Conservation (phyloP, 2,113 vertebrate species). For the Turnix velox region DNA sequence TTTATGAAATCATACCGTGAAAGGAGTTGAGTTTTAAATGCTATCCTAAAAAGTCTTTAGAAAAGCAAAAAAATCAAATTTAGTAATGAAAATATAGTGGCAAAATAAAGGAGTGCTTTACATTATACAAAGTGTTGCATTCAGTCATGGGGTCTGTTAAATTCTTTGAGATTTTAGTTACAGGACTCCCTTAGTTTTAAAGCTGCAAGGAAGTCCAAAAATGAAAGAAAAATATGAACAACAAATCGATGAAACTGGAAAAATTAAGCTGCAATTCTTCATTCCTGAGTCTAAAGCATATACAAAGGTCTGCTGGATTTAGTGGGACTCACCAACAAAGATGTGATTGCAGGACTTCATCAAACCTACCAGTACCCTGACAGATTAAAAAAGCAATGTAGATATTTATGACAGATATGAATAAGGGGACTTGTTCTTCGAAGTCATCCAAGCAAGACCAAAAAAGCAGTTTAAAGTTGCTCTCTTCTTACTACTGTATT, state of each 20-base stretch:
- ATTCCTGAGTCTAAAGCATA: background rate
- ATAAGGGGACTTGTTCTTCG: background rate
- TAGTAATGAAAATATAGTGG: background rate
- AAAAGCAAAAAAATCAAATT: background rate
- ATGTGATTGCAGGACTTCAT: background rate
- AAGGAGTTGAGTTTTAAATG: background rate
- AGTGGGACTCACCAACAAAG: background rate
- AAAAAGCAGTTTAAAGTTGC: background rate
- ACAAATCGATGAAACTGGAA: background rate
- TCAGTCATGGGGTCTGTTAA: background rate
- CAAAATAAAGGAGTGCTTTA: background rate
- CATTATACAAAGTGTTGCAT: background rate
- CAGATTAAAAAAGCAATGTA: background rate
- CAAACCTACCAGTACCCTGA: background rate
- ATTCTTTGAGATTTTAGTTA: background rate
- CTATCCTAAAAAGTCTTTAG: background rate
- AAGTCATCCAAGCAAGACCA: background rate
- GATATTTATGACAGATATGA: background rate
- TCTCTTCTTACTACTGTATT: background rate
- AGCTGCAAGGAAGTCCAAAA: background rate
- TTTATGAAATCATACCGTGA: background rate
- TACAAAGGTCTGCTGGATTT: background rate
- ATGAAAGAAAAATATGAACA: background rate
- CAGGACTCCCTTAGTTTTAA: background rate
- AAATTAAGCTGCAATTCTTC: background rate